Conservation (phyloP, 2,888 invertebrate species). For the Drosophila lutescens region DNA sequence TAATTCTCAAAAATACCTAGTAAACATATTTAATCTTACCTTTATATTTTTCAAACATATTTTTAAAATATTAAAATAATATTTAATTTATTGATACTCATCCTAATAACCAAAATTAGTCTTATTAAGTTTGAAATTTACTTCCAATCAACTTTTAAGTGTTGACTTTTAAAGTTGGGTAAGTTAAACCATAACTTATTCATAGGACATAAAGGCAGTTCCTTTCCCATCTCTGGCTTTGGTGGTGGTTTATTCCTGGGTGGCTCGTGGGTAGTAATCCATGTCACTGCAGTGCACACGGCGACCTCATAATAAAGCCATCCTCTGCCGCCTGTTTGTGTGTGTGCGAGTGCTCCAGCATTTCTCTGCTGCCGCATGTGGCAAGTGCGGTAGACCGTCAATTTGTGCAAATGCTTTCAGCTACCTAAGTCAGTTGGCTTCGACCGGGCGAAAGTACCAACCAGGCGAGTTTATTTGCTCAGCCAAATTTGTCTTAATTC, state of each 20-base stretch:
- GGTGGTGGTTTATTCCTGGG: background rate
- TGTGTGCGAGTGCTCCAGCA: slow-evolving; percentile 32
- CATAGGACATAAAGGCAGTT: background rate
- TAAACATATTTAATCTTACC: too few species aligned
- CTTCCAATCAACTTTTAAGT: background rate
- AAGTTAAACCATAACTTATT: background rate
- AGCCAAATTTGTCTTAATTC: slow-evolving; percentile 61
- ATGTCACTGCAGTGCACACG: slow-evolving; percentile 51
- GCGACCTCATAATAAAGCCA: slow-evolving; percentile 66
- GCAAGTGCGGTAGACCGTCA: slow-evolving; percentile 74
- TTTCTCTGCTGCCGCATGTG: slow-evolving; percentile 72
- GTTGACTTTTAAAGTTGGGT: background rate
- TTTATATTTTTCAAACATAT: too few species aligned
- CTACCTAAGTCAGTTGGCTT: slow-evolving; percentile 37
- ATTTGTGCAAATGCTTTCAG: slow-evolving; percentile 75
- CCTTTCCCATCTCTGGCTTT: slow-evolving; percentile 7
- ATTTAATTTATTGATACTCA: too few species aligned
- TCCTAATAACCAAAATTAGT: too few species aligned
- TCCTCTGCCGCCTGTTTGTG: slow-evolving; percentile 35
- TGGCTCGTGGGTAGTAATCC: slow-evolving; percentile 7
- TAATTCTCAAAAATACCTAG: too few species aligned
- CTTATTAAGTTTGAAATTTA: background rate
- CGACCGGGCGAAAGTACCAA: slow-evolving; percentile 1
- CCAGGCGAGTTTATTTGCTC: slow-evolving; percentile 51
- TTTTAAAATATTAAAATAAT: too few species aligned